phyloP scores from a whole-genome alignment of 1,140 invertebrate species.

The Diploscapter pachys region DNA sequence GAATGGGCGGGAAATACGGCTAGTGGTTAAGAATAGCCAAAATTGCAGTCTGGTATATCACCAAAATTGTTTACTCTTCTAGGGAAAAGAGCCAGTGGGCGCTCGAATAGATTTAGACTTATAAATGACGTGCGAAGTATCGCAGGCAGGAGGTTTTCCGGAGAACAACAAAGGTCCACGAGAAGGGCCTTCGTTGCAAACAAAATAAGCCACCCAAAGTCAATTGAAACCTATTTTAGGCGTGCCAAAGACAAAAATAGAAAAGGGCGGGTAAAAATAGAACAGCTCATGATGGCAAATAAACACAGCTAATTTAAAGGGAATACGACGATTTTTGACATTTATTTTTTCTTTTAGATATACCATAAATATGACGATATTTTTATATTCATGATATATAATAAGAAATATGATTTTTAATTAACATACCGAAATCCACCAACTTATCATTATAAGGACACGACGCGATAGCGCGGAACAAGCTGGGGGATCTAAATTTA shows the following conservation, averaged over 20 bases:
- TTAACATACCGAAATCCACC: conserved; percentile 11
- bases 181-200: background rate
- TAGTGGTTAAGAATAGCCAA: no score
- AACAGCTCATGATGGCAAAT: background rate
- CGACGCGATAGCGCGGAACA: background rate
- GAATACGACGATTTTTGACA: background rate
- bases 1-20: no score
- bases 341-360: background rate
- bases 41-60: no score
- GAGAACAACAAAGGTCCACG: background rate
- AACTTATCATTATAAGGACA: conserved; percentile 10
- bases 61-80: no score
- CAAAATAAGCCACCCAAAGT: background rate
- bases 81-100: background rate
- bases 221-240: background rate
- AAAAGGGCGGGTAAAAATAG: background rate
- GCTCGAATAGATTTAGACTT: background rate
- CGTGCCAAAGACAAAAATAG: background rate
- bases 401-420: background rate
- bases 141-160: background rate
- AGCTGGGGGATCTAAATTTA: conserved; percentile 7
- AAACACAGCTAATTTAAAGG: background rate
- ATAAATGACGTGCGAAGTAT: background rate
- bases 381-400: background rate
- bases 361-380: background rate